These are phyloP conservation scores for Acridotheres tristis DNA, from an alignment of 2,797 vertebrate genomes.

Conservation along the genomic window DNA sequence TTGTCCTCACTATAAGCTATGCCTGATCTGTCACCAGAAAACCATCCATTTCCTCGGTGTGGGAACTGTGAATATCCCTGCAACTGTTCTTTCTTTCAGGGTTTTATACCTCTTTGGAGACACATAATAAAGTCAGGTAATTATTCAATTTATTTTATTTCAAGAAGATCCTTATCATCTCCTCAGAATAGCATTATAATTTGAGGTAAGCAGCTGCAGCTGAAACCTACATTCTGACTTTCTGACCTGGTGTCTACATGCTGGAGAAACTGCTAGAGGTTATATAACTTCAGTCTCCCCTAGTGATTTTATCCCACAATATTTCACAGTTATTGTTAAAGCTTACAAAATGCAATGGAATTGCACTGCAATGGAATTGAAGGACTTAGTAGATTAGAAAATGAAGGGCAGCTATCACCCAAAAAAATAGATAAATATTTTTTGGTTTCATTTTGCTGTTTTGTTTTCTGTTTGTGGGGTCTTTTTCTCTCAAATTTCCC, in stretches of 20 bases:
- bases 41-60: neutral
- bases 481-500: constrained; percentile 41
- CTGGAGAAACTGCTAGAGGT: neutral
- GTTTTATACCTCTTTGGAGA: neutral
- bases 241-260: constrained; percentile 10
- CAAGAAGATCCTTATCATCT: neutral
- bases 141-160: neutral
- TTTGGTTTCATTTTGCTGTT: neutral
- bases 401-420: neutral
- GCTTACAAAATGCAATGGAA: neutral
- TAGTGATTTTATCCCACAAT: constrained; percentile 1
- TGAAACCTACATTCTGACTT: neutral
- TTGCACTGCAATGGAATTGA: neutral
- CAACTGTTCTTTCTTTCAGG: neutral
- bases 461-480: neutral
- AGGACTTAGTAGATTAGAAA: constrained; percentile 4
- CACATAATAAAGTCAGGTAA: neutral
- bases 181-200: neutral
- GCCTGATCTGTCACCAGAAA: neutral
- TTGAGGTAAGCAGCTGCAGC: neutral
- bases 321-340: constrained; percentile 9
- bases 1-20: neutral
- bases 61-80: neutral
- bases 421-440: neutral
- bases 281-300: neutral